phyloP scores from a whole-genome alignment of 2,797 vertebrate species.

The Falco biarmicus region DNA sequence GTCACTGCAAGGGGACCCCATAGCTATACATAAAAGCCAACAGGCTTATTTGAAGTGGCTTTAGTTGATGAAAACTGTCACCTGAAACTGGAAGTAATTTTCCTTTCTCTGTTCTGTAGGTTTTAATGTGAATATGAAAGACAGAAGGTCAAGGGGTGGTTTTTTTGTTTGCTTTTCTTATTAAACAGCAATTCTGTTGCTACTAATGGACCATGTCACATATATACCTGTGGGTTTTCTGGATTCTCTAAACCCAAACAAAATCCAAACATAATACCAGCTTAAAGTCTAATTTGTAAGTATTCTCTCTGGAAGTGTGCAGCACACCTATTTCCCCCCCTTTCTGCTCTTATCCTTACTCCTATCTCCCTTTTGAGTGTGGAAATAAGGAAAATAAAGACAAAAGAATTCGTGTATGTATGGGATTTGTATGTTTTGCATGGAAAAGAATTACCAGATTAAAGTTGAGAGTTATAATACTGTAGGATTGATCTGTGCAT shows the following conservation, averaged over 20 bases:
- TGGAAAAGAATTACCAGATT: background rate
- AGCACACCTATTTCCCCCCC: background rate
- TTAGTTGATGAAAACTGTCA: background rate
- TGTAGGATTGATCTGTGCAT: background rate
- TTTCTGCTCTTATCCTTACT: background rate
- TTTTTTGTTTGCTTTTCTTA: background rate
- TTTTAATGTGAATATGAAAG: background rate
- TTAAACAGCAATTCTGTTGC: background rate
- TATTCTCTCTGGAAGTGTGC: background rate
- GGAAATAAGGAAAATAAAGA: background rate
- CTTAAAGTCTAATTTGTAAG: background rate
- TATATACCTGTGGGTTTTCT: background rate
- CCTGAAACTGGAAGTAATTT: background rate
- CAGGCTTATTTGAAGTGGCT: background rate
- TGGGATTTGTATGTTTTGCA: background rate
- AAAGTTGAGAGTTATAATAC: background rate
- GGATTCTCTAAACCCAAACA: background rate
- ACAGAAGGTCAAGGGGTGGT: accelerated
- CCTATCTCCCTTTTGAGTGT: background rate
- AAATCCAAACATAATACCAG: background rate
- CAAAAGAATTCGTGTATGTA: background rate
- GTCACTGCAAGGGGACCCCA: background rate
- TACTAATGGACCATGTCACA: background rate
- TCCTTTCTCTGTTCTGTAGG: background rate
- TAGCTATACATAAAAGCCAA: background rate